These are phyloP conservation scores for Bombus impatiens DNA, from an alignment of 1,140 invertebrate genomes.

Conservation along the genomic window DNA sequence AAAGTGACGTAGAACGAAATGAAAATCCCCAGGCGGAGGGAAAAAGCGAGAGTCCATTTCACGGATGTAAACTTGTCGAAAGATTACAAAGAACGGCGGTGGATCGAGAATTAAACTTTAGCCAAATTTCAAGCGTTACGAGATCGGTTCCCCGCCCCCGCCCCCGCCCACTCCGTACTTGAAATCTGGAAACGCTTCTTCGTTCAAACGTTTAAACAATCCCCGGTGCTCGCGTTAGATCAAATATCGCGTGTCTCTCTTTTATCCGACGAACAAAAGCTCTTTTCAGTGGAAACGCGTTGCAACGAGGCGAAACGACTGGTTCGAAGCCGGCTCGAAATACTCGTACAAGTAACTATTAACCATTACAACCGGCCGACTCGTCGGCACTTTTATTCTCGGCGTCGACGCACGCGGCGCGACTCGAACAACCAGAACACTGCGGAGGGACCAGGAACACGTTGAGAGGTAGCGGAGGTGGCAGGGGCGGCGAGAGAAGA, in stretches of 20 bases:
- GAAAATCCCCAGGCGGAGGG: background rate
- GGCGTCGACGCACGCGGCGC: constrained; percentile 23
- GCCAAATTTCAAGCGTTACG: background rate
- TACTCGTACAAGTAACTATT: constrained; percentile 50
- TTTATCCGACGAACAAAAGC: constrained; percentile 19
- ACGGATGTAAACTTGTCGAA: background rate
- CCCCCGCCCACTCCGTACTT: background rate
- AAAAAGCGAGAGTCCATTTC: background rate
- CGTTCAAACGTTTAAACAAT: constrained; percentile 10
- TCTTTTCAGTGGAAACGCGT: constrained; percentile 20
- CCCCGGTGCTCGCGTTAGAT: constrained; percentile 1
- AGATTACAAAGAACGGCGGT: background rate
- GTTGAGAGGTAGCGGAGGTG: background rate
- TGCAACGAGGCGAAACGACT: background rate
- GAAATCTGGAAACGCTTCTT: background rate
- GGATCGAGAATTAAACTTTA: background rate
- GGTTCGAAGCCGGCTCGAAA: constrained; percentile 40
- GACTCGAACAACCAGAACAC: background rate
- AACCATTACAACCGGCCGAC: constrained; percentile 45
- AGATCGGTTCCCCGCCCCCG: no score
- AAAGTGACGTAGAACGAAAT: background rate
- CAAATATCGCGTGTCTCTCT: constrained; percentile 10
- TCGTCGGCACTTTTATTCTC: constrained; percentile 62
- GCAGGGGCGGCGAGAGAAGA: constrained; percentile 15
- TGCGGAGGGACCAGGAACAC: background rate